Evolutionary conservation across 2,113 vertebrate genomes (phyloP).

Genomic region (Harpagus bidentatus): DNA sequence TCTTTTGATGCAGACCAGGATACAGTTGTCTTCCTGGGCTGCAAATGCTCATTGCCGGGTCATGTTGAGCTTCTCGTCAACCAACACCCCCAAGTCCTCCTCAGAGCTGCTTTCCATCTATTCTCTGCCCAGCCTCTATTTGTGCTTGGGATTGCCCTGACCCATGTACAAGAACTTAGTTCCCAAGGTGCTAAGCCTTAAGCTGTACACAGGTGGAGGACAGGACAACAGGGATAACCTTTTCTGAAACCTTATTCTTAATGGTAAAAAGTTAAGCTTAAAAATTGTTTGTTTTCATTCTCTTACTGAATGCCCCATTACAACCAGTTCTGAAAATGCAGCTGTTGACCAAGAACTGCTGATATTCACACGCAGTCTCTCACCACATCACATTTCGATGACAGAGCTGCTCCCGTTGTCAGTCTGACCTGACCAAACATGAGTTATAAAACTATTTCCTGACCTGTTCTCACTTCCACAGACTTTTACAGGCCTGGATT

Average conservation of each 20-base stretch:
- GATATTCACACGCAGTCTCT: not conserved
- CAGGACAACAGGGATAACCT: not conserved
- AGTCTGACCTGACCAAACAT: not conserved
- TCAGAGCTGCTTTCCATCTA: no score
- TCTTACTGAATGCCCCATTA: not conserved
- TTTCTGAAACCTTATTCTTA: not conserved
- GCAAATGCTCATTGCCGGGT: no score
- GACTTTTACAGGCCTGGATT: not conserved
- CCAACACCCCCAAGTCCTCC: no score
- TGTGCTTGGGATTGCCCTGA: no score
- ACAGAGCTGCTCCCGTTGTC: fast-evolving
- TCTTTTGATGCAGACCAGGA: no score
- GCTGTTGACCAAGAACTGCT: not conserved
- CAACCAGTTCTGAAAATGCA: not conserved
- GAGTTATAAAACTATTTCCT: not conserved
- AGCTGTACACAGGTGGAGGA: not conserved
- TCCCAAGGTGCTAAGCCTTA: not conserved
- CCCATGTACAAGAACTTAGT: no score
- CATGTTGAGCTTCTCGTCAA: no score
- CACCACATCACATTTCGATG: fast-evolving
- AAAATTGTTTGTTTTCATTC: not conserved
- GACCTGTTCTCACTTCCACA: not conserved
- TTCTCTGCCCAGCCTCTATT: no score
- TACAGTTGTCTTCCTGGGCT: no score
- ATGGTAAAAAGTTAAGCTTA: not conserved